Evolutionary conservation across 2,113 vertebrate genomes (phyloP).

Genomic region (Sitta europaea): DNA sequence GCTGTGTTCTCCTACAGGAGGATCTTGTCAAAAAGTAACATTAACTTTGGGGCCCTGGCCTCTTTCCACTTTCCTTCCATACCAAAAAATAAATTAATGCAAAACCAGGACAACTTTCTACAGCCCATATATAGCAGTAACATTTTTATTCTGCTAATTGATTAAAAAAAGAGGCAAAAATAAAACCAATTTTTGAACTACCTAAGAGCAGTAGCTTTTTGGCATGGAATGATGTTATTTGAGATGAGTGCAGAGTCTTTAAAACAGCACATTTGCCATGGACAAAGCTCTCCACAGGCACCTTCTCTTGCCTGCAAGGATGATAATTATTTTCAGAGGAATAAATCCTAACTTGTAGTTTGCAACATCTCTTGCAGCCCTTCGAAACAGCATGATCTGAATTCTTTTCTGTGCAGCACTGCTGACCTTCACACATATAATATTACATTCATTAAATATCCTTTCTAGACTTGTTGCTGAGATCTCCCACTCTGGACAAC

Average conservation of each 20-base stretch:
- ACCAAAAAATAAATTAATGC: no score
- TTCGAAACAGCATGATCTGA: background rate
- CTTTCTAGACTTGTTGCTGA: background rate
- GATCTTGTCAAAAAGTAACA: background rate
- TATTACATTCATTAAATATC: background rate
- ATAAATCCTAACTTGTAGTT: background rate
- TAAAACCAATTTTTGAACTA: slow-evolving; percentile 17
- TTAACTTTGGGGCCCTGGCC: background rate
- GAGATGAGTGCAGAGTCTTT: background rate
- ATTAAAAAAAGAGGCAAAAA: background rate
- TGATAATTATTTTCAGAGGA: slow-evolving; percentile 17
- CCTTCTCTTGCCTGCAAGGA: slow-evolving; percentile 7
- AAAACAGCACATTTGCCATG: background rate
- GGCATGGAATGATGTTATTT: background rate
- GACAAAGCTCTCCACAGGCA: background rate
- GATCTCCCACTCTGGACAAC: background rate
- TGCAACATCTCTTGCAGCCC: background rate
- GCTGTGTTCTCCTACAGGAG: background rate
- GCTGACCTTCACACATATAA: background rate
- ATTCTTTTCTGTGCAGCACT: background rate
- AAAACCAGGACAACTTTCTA: background rate
- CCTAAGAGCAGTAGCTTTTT: background rate
- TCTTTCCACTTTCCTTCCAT: no score
- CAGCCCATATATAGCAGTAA: slow-evolving; percentile 26
- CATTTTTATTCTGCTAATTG: slow-evolving; percentile 55